These are phyloP conservation scores for Puma concolor DNA, from an alignment of 2,113 vertebrate genomes.

Conservation along the genomic window DNA sequence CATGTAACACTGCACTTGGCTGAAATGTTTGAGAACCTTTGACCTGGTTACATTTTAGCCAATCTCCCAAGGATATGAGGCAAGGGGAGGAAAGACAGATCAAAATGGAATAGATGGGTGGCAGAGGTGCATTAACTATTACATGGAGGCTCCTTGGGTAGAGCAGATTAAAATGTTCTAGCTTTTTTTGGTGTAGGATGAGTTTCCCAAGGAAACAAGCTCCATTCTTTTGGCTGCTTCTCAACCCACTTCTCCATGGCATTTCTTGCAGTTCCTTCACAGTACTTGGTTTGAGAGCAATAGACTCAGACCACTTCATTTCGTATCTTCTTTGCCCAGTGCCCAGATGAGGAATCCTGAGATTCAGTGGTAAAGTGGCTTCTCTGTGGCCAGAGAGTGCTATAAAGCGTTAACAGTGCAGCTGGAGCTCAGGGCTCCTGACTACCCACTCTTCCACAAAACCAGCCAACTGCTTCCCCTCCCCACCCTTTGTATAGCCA, in stretches of 20 bases:
- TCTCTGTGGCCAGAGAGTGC: background rate
- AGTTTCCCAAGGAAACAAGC: background rate
- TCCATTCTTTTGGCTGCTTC: background rate
- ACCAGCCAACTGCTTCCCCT: background rate
- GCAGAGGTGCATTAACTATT: too few species aligned
- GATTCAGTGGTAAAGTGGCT: background rate
- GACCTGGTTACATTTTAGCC: background rate
- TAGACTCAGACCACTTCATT: background rate
- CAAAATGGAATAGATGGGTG: too few species aligned
- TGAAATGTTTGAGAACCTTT: background rate
- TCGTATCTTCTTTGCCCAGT: background rate
- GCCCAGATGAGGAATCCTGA: background rate
- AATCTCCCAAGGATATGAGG: background rate
- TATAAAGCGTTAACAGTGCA: background rate
- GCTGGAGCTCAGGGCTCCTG: background rate
- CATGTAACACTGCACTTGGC: background rate
- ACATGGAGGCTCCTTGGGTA: background rate
- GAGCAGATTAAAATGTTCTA: background rate
- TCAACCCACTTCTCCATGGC: background rate
- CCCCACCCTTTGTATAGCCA: background rate
- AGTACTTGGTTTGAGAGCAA: background rate
- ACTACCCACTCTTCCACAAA: background rate
- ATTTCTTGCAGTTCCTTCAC: background rate
- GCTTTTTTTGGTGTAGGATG: background rate
- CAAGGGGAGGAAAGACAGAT: background rate